Percentiles rank a stretch among this genome's conserved stretches.
Evolutionary conservation across 2,888 invertebrate genomes (phyloP).

Genomic region (Sphaeridia pumilis): DNA sequence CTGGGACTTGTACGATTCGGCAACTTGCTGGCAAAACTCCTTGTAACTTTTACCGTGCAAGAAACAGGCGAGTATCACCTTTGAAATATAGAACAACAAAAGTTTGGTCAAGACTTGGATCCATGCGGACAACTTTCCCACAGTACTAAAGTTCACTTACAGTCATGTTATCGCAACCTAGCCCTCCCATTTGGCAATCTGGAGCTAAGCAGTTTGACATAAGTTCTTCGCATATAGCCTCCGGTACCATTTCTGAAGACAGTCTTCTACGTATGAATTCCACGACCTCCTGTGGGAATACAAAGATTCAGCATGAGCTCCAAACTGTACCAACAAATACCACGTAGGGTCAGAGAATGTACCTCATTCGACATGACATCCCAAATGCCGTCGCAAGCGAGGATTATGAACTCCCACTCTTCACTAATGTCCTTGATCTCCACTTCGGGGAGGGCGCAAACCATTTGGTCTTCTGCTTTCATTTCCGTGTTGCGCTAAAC

Average conservation of each 20-base stretch:
- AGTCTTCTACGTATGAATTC: conserved; percentile 27
- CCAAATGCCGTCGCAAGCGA: conserved; percentile 99
- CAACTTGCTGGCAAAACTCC: conserved; percentile 19
- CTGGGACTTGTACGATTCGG: no score
- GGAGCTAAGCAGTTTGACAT: conserved; percentile 28
- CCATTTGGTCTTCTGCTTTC: conserved; percentile 86
- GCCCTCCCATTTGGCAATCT: conserved; percentile 25
- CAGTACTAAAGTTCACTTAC: conserved; percentile 7
- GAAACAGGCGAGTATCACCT: conserved; percentile 24
- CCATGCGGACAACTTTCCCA: neutral
- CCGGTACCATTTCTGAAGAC: conserved; percentile 19
- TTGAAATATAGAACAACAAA: neutral
- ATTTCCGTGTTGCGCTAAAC: conserved; percentile 65
- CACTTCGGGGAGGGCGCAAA: conserved; percentile 95
- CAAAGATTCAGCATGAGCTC: neutral
- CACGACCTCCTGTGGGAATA: conserved; percentile 17
- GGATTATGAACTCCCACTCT: conserved; percentile 92
- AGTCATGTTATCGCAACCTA: conserved; percentile 29
- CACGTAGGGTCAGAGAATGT: conserved; percentile 19
- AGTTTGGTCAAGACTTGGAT: no score
- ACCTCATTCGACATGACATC: conserved; percentile 88
- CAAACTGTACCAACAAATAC: neutral
- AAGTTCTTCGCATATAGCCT: conserved; percentile 25
- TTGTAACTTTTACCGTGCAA: conserved; percentile 21
- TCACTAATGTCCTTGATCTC: conserved; percentile 63